Evolutionary conservation across 2,888 invertebrate genomes (phyloP).

Genomic region (Xanthia togata): DNA sequence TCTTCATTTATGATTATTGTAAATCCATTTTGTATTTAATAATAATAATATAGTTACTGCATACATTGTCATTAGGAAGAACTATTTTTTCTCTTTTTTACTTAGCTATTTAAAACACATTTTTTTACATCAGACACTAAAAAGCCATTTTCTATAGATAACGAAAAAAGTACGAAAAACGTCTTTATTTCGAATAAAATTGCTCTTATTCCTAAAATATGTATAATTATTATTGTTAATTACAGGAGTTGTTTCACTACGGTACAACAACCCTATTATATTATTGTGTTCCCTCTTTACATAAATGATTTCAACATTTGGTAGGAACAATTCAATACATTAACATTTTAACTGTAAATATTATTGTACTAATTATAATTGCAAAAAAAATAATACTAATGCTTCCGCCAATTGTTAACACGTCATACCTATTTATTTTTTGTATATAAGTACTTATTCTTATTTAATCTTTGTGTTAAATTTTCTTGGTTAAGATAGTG

Average conservation of each 20-base stretch:
- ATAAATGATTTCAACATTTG: not conserved
- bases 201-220: not conserved
- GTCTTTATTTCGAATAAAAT: not conserved
- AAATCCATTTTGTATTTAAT: slow-evolving; percentile 23
- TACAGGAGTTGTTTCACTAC: not conserved
- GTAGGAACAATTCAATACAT: slow-evolving; percentile 6
- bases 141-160: not conserved
- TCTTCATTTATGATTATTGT: slow-evolving; percentile 29
- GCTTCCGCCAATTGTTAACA: slow-evolving; percentile 50
- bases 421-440: slow-evolving; percentile 28
- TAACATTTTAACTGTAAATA: slow-evolving; percentile 22
- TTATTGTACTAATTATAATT: slow-evolving; percentile 9
- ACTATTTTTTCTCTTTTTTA: not conserved
- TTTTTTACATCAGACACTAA: not conserved
- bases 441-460: slow-evolving; percentile 36
- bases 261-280: slow-evolving; percentile 5
- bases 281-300: slow-evolving; percentile 1
- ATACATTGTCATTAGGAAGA: slow-evolving; percentile 4
- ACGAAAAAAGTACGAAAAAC: not conserved
- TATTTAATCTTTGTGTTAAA: slow-evolving; percentile 40
- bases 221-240: not conserved
- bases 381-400: slow-evolving; percentile 5
- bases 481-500: slow-evolving; percentile 41
- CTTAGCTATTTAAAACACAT: not conserved
- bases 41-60: slow-evolving; percentile 7